phyloP scores from a whole-genome alignment of 1,140 invertebrate genomes.

The Papilio dardanus region DNA sequence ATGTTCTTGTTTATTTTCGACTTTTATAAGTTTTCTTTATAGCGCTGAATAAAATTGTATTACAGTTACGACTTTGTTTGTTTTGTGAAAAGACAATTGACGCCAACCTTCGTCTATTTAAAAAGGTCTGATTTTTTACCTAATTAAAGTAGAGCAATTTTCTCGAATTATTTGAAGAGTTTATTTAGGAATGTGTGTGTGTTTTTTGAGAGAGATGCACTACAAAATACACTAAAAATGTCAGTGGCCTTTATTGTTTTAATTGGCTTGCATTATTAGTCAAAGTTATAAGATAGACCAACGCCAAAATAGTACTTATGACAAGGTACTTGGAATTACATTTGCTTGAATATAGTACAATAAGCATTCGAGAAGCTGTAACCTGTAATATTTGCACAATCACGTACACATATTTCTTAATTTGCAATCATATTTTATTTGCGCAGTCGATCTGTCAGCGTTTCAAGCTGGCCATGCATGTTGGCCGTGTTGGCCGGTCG shows the following conservation, averaged over 20 bases:
- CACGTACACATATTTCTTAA: background rate
- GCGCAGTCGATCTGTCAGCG: slow-evolving; percentile 46
- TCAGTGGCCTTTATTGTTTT: background rate
- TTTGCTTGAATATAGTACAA: background rate
- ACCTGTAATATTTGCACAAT: slow-evolving; percentile 1
- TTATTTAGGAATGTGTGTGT: background rate
- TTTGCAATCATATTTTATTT: slow-evolving; percentile 9
- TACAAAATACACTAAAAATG: background rate
- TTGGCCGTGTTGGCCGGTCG: slow-evolving; percentile 51
- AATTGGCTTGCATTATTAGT: background rate
- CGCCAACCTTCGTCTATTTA: background rate
- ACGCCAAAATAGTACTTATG: background rate
- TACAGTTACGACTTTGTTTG: background rate
- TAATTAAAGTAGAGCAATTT: background rate
- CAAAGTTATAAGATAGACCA: background rate
- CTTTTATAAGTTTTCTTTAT: background rate
- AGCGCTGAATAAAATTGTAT: background rate
- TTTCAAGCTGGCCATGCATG: slow-evolving; percentile 47
- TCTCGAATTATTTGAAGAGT: background rate
- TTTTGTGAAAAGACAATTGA: background rate
- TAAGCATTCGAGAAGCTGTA: background rate
- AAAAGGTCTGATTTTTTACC: background rate
- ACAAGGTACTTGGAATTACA: background rate
- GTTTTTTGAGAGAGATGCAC: background rate
- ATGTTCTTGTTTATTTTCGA: slow-evolving; percentile 8